Conservation (phyloP, 2,797 vertebrate genomes). For the Tarsius wallacei region DNA sequence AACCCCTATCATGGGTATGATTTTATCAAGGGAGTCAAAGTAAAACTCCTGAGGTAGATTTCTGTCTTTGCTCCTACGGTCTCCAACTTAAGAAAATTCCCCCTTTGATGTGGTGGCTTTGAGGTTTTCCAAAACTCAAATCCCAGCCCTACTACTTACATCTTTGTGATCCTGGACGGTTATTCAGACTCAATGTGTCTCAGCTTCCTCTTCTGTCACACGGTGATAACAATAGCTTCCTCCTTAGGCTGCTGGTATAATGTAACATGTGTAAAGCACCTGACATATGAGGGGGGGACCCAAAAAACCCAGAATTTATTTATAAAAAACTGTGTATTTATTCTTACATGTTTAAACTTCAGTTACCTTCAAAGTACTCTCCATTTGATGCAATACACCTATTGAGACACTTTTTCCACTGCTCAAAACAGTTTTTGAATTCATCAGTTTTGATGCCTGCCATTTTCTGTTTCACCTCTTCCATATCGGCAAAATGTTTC, state of each 20-base stretch:
- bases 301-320: too few species aligned
- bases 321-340: too few species aligned
- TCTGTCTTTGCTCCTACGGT: not conserved
- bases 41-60: not conserved
- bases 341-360: too few species aligned
- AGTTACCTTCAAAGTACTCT: too few species aligned
- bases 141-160: not conserved
- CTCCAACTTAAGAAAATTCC: not conserved
- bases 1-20: not conserved
- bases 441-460: too few species aligned
- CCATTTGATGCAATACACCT: too few species aligned
- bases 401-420: too few species aligned
- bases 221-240: not conserved
- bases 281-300: not conserved
- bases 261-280: not conserved
- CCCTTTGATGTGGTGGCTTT: not conserved
- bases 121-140: not conserved
- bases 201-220: not conserved
- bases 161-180: not conserved
- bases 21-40: slow-evolving; percentile 17
- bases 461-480: too few species aligned
- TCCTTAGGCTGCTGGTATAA: not conserved
- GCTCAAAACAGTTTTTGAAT: too few species aligned
- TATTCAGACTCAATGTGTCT: not conserved
- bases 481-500: too few species aligned